phyloP scores from a whole-genome alignment of 2,888 invertebrate genomes.

The Masnerella sp. region DNA sequence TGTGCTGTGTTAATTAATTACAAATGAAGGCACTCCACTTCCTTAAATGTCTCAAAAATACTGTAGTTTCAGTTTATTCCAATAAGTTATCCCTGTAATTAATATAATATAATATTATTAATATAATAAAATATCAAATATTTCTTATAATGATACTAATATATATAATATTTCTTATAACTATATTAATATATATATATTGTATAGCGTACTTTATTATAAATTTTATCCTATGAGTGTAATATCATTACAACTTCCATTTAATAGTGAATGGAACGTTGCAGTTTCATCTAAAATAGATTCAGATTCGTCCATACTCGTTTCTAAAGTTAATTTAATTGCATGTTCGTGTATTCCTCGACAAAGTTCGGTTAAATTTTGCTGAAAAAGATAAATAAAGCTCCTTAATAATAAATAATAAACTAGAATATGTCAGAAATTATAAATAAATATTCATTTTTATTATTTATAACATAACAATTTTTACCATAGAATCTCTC shows the following conservation, averaged over 20 bases:
- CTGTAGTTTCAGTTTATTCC: too few relatives aligned
- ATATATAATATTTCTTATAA: too few relatives aligned
- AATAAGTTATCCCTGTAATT: too few relatives aligned
- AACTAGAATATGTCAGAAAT: neutral
- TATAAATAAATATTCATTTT: neutral
- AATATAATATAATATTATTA: too few relatives aligned
- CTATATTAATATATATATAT: too few relatives aligned
- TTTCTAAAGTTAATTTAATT: conserved; percentile 73
- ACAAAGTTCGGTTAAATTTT: conserved; percentile 69
- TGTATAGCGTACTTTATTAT: neutral
- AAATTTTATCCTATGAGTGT: conserved; percentile 51
- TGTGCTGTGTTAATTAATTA: too few relatives aligned
- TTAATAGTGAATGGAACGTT: conserved; percentile 73
- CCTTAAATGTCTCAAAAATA: too few relatives aligned
- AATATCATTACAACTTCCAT: conserved; percentile 69
- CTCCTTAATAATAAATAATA: neutral
- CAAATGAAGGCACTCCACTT: too few relatives aligned
- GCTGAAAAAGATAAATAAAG: conserved; percentile 61
- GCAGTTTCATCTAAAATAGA: conserved; percentile 73
- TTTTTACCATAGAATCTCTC: conserved; percentile 71
- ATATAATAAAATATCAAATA: too few relatives aligned
- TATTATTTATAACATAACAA: neutral
- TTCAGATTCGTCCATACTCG: conserved; percentile 72
- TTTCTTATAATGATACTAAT: too few relatives aligned
- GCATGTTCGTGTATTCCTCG: conserved; percentile 72